These are phyloP conservation scores for Ylistrum balloti DNA, from an alignment of 1,140 invertebrate species.

Conservation along the genomic window DNA sequence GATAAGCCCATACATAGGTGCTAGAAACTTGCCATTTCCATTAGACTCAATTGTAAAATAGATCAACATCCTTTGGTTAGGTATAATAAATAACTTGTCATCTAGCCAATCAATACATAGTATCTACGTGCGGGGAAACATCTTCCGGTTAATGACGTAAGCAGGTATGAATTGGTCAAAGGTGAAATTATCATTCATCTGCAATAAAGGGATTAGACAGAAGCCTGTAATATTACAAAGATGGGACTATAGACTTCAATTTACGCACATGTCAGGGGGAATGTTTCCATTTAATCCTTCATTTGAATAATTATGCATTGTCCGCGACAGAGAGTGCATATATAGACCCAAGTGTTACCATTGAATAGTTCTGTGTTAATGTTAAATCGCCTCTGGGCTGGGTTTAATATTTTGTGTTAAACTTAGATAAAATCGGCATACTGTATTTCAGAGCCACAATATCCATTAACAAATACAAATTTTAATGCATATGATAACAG, in stretches of 20 bases:
- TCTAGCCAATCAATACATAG: background rate
- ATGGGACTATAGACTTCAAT: background rate
- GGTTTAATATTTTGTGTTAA: no score
- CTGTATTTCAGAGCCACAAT: no score
- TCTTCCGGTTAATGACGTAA: background rate
- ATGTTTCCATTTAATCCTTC: background rate
- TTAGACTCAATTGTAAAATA: conserved; percentile 29
- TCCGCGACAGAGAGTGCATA: background rate
- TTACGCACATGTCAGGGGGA: background rate
- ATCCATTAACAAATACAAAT: no score
- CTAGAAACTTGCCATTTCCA: conserved; percentile 33
- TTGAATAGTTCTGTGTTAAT: background rate
- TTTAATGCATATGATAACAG: no score
- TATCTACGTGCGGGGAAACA: background rate
- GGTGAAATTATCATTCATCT: background rate
- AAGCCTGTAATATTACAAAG: background rate
- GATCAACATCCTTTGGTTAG: background rate
- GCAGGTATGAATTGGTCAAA: background rate
- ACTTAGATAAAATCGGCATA: no score
- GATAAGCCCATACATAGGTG: background rate
- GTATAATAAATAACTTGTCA: background rate
- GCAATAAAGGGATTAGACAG: background rate
- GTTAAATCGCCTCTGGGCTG: background rate
- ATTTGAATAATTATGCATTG: conserved; percentile 19
- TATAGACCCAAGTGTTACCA: background rate